Base-by-base conservation (phyloP, 2,888 invertebrate genomes). In the Apantesis nais region DNA sequence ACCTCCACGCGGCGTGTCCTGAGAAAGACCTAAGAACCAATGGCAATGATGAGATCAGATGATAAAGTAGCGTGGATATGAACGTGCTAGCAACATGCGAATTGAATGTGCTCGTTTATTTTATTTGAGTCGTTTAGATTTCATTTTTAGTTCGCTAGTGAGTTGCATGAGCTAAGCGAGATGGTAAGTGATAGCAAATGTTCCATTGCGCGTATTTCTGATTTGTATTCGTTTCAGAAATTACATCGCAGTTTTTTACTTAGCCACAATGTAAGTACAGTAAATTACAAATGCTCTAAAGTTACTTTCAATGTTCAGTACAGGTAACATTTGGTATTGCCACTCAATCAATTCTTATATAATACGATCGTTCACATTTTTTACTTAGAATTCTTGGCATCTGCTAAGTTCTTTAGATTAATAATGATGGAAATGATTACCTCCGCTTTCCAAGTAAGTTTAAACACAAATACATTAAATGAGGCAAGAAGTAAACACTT, bases 1-100 rank as follows among this genome's bases (percentile, higher is more conserved):
- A 95, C 95, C 95, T 95, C 95, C 93, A 77, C 89, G 93, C 85
- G 92, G 89, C 85, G 91, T 85, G 89, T 91, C 95, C 95, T 94
- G 95, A 95, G 95, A 95, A 94, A 95, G 95, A 95, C 95, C 95
- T 95, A 95, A 93, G 94, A 91, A 95, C 93, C 85, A 93, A 92
- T 93, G 94, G 87, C 88, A 84, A 85, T 89, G 93, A 94, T 94
- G 94, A 94, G 91, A 93, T 90, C 89, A 90, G 81, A 90, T 91
- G 91, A 88, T 82, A 83, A 74, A 83, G 87, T 86, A 88, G 90
- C 89, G 87, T 89, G 78, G 74, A 78, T 79, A 81, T 83, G 89
- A 89, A 78, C 78, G 92, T 93, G 93, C 92, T 87, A 90, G 92
- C 92, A 86, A 82, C 93, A 94, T 94, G 94, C 94, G 88, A 85